Conservation (phyloP, 2,888 invertebrate genomes). For the Pyrgus malvae region DNA sequence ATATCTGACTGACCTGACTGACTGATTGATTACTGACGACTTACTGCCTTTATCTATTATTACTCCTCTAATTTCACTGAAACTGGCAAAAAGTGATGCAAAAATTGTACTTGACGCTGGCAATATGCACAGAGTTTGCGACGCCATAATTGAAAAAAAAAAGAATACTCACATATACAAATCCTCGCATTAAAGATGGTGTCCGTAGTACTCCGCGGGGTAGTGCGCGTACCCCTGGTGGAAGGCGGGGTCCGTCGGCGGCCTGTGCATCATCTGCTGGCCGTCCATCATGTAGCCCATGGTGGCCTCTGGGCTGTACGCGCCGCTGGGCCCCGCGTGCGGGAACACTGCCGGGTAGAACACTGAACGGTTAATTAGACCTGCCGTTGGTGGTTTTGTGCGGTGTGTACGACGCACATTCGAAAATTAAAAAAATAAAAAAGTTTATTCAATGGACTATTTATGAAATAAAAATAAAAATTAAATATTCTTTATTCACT, state of each 20-base stretch:
- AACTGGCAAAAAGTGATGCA: no score
- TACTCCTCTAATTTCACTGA: no score
- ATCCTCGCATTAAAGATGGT: slow-evolving; percentile 89
- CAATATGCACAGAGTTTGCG: no score
- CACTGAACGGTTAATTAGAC: slow-evolving; percentile 75
- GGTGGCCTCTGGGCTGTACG: slow-evolving; percentile 97
- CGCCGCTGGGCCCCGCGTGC: slow-evolving; percentile 96
- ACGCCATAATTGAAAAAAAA: background rate
- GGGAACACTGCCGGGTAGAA: slow-evolving; percentile 90
- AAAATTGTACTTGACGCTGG: no score
- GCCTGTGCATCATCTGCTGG: slow-evolving; percentile 98
- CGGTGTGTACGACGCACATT: background rate
- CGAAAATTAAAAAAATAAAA: background rate
- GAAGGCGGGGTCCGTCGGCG: slow-evolving; percentile 95
- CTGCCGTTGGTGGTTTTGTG: slow-evolving; percentile 42
- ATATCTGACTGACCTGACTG: no score
- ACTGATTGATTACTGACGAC: no score
- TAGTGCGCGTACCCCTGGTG: slow-evolving; percentile 95
- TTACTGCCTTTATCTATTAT: no score
- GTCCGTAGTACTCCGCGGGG: slow-evolving; percentile 96
- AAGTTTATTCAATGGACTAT: no score
- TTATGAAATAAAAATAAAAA: no score
- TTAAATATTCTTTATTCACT: no score
- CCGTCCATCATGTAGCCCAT: slow-evolving; percentile 99
- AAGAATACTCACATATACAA: slow-evolving; percentile 73